These are phyloP conservation scores for Teleiodes luculella DNA, from an alignment of 2,888 invertebrate genomes.

Conservation along the genomic window DNA sequence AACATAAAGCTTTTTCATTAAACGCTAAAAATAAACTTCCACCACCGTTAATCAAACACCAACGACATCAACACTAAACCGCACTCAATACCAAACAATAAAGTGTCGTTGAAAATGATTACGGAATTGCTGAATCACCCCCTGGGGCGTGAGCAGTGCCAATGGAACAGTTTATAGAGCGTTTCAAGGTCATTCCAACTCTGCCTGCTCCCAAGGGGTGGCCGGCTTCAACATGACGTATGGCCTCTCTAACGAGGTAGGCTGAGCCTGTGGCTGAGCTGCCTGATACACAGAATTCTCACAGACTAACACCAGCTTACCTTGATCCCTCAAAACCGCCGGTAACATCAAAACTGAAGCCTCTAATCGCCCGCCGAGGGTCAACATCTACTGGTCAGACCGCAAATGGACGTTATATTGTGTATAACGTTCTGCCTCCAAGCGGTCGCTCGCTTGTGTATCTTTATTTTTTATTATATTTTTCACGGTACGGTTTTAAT, in stretches of 20 bases:
- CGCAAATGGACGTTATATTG: slow-evolving; percentile 40
- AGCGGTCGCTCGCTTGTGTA: slow-evolving; percentile 32
- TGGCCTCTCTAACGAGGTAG: slow-evolving; percentile 37
- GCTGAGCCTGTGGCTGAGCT: slow-evolving; percentile 25
- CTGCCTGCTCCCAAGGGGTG: slow-evolving; percentile 31
- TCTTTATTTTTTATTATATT: slow-evolving; percentile 36
- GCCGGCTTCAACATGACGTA: slow-evolving; percentile 43
- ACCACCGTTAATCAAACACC: neutral
- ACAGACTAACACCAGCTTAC: slow-evolving; percentile 15
- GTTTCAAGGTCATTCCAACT: slow-evolving; percentile 3
- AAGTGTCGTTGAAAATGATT: slow-evolving; percentile 3
- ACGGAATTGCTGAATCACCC: slow-evolving; percentile 3
- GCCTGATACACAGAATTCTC: slow-evolving; percentile 32
- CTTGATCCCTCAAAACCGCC: slow-evolving; percentile 10
- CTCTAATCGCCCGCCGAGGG: slow-evolving; percentile 3
- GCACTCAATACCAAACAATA: neutral
- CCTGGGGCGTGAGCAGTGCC: neutral
- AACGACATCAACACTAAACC: neutral
- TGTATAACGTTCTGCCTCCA: slow-evolving; percentile 40
- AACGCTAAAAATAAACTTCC: neutral
- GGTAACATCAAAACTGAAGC: neutral
- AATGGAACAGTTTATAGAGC: neutral
- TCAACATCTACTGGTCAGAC: slow-evolving; percentile 17
- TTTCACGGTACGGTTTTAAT: slow-evolving; percentile 44
- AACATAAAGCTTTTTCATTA: no score